phyloP scores from a whole-genome alignment of 2,113 vertebrate species.

The Zosterops borbonicus region DNA sequence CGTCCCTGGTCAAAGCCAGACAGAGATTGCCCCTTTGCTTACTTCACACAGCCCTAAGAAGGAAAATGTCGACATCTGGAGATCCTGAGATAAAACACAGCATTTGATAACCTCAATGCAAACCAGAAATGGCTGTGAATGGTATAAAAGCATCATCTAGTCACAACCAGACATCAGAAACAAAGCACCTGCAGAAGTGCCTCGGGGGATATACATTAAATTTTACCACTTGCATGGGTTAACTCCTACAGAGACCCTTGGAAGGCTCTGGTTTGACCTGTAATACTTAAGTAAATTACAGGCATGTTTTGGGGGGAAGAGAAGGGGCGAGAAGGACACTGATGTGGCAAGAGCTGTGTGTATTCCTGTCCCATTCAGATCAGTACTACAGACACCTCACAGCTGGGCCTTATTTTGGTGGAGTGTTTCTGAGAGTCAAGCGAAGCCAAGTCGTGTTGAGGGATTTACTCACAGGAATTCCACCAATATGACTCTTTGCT shows the following conservation, averaged over 20 bases:
- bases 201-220: no score
- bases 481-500: neutral
- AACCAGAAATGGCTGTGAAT: neutral
- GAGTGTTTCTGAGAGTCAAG: neutral
- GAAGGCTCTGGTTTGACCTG: neutral
- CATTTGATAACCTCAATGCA: neutral
- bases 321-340: neutral
- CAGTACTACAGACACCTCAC: accelerated
- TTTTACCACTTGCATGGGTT: neutral
- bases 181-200: neutral
- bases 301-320: neutral
- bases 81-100: neutral
- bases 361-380: neutral
- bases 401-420: neutral
- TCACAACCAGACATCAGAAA: neutral
- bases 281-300: neutral
- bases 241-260: neutral
- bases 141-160: neutral
- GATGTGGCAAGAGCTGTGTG: neutral
- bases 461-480: slow-evolving; percentile 18
- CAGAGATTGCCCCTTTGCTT: neutral
- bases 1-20: neutral
- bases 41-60: neutral
- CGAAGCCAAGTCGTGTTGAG: neutral
- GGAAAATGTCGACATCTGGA: neutral